Evolutionary conservation across 2,888 invertebrate genomes (phyloP), one percentile per base, ranked within the genome.

Genomic region (Cryptocephalus primarius): DNA sequence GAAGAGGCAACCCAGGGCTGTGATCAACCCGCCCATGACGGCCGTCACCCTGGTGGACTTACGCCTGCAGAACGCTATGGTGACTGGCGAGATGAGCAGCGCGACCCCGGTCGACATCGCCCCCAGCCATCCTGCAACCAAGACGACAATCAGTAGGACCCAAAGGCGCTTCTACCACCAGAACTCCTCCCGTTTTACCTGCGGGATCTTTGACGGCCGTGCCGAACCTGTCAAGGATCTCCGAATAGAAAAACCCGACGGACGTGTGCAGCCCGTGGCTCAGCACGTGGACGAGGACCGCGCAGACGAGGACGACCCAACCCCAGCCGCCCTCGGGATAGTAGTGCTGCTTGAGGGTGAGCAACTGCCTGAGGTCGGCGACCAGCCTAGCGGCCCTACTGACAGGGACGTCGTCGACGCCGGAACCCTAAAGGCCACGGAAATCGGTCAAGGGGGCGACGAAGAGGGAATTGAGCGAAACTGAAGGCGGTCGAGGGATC

Each of bases 311-410:
- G 44, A 89, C 81, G 44, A 86, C 78, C 87, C 88, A 90, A 8
- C 89, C 90, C 88, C 88, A 89, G 0, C 88, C 88, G 8, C 88
- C 88, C 69, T 89, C 89, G 33, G 88, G 88, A 69, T 88, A 89
- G 70, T 88, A 88, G 63, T 89, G 86, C 60, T 87, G 83, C 55
- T 83, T 80, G 55, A 83, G 74, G 8, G 83, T 83, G 46, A 83
- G 73, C 57, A 83, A 69, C 58, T 78, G 77, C 45, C 76, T 67
- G 42, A 77, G 61, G 61, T 77, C 77, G 32, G 75, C 72, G 11
- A 75, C 74, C 40, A 75, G 66, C 50, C 74, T 69, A n/a, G 70
- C 67, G 4, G 70, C 66, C 50, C 76, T 75, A 50, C 77, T 75
- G 38, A 74, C 77, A 32, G 62, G 66, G 73, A 73, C 73, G 54